Evolutionary conservation across 2,113 vertebrate species (phyloP).

Genomic region (Onychostoma macrolepis): DNA sequence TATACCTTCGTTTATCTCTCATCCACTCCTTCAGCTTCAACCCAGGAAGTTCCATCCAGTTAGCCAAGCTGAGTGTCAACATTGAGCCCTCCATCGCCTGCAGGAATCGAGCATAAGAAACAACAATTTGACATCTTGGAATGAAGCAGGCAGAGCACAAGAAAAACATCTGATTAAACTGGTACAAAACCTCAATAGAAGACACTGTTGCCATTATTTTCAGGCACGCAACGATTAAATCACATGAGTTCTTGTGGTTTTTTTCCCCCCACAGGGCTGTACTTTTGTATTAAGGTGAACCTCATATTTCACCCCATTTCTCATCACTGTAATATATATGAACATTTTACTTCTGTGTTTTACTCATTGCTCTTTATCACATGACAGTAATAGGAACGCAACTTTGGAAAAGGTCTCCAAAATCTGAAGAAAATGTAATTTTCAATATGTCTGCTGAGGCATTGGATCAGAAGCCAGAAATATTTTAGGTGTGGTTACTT

Average conservation of each 20-base stretch:
- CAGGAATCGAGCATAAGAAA: background rate
- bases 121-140: background rate
- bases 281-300: background rate
- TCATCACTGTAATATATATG: background rate
- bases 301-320: background rate
- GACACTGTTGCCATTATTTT: background rate
- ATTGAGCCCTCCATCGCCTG: slow-evolving; percentile 84
- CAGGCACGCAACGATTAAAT: background rate
- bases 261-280: background rate
- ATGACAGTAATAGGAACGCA: background rate
- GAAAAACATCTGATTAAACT: slow-evolving; percentile 14
- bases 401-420: background rate
- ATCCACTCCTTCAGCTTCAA: slow-evolving; percentile 83
- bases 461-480: background rate
- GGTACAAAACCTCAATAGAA: background rate
- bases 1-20: slow-evolving; percentile 80
- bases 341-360: background rate
- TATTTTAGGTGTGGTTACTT: slow-evolving; percentile 48
- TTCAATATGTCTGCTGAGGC: background rate
- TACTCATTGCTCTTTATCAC: background rate
- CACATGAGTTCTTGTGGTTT: background rate
- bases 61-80: slow-evolving; percentile 80
- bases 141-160: slow-evolving; percentile 19
- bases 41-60: slow-evolving; percentile 85
- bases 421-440: no score